Percentiles rank a stretch among this genome's conserved stretches.
Conservation (phyloP, 2,113 vertebrate species). For the Lophochroa leadbeateri region DNA sequence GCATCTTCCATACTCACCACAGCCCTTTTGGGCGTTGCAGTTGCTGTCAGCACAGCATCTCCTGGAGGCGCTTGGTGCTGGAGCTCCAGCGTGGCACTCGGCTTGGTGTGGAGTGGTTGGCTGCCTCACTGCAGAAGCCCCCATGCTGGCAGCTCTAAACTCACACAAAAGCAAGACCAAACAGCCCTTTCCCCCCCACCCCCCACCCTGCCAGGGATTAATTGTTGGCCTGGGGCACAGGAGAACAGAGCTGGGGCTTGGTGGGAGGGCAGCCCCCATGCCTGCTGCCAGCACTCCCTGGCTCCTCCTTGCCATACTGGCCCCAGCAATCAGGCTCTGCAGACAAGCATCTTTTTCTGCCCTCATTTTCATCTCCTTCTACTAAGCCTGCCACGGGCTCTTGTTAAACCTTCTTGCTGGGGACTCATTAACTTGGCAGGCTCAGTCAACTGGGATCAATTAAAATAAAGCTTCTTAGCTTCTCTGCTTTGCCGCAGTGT, state of each 20-base stretch:
- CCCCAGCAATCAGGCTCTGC: not conserved
- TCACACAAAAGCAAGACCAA: not conserved
- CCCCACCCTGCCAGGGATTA: not conserved
- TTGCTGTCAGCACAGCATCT: fast-evolving
- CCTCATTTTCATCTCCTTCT: constrained; percentile 36
- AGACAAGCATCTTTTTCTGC: constrained; percentile 32
- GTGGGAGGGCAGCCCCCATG: not conserved
- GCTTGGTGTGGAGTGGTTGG: not conserved
- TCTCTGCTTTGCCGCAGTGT: not conserved
- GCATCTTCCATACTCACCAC: not conserved
- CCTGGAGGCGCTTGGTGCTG: fast-evolving
- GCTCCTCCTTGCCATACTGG: not conserved
- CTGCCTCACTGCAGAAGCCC: not conserved
- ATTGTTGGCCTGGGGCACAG: not conserved
- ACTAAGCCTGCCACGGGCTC: not conserved
- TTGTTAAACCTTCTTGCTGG: constrained; percentile 44
- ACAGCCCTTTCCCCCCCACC: not conserved
- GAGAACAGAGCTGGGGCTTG: not conserved
- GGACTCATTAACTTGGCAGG: constrained; percentile 60
- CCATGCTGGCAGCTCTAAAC: not conserved
- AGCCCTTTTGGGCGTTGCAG: not conserved
- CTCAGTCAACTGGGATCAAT: constrained; percentile 40
- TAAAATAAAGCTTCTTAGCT: constrained; percentile 51
- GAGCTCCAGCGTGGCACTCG: not conserved
- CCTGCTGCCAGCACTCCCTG: not conserved